Evolutionary conservation across 2,888 invertebrate genomes (phyloP), one percentile per base, ranked within the genome.

Genomic region (Trichogramma dendrolimi): DNA sequence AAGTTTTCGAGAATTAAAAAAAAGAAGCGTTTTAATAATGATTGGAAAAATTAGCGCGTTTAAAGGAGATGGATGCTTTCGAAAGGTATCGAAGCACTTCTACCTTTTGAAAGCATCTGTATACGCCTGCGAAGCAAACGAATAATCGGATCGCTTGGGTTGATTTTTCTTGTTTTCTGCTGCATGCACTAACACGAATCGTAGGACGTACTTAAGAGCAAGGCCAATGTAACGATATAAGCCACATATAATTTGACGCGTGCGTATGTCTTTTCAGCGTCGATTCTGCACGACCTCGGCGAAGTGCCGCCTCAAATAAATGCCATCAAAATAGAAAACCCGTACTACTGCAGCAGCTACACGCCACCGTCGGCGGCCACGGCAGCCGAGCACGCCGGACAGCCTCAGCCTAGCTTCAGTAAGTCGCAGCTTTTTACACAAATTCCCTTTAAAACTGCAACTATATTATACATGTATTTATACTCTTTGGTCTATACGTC

Each of bases 201-300:
- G 27, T 27, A 27, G 27, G 27, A 27, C 27, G 3, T 27, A 27
- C 27, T 27, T 27, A 27, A 27, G 27, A 27, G 27, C 27, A 27
- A 27, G 27, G 27, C 27, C 27, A 27, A 2, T 27, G 27, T 27
- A 27, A 27, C 27, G 27, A 27, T 2, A 27, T 27, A 27, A 27
- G 27, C 27, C 27, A 48, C 51, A 61, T 51, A 49, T 54, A 49
- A 51, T 38, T 51, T 43, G 53, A 49, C 51, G 64, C 65, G 49
- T 62, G 66, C 67, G 68, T 65, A 58, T 55, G 72, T 73, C 27
- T 27, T 85, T 86, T 72, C 86, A 96, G 96, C 94, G 71, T 96
- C 96, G 77, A 96, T 96, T 79, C 88, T 96, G 80, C 94, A 92
- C 82, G 94, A 94, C 82, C 86, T 91, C 68, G 90, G 87, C 67